Percentiles rank a stretch among this genome's conserved stretches.
Conservation (phyloP, 2,113 vertebrate species). For the Paracanthobrama guichenoti region DNA sequence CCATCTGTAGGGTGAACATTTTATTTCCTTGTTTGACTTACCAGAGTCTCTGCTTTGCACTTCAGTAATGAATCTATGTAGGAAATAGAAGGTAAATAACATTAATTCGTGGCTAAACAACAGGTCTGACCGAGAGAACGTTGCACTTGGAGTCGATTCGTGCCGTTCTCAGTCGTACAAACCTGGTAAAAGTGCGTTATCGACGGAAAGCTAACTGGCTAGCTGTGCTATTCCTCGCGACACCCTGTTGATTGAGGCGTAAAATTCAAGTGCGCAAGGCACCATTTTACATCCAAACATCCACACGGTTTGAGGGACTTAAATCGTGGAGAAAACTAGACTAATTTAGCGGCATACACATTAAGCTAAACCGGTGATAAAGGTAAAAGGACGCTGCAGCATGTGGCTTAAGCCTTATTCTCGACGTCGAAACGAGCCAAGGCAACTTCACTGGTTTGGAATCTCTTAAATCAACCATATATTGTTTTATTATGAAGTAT, state of each 20-base stretch:
- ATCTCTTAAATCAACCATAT: not conserved
- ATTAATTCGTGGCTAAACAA: not conserved
- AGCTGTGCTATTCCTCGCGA: not conserved
- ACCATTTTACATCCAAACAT: constrained; percentile 17
- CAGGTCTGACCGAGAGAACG: not conserved
- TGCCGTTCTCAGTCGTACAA: not conserved
- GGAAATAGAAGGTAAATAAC: not conserved
- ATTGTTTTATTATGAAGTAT: not conserved
- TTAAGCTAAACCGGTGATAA: not conserved
- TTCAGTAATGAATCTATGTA: constrained; percentile 77
- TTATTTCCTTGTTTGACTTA: constrained; percentile 63
- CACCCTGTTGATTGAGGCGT: constrained; percentile 1
- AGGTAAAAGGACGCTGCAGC: not conserved
- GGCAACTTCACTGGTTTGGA: not conserved
- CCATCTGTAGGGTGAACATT: not conserved
- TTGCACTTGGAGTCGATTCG: not conserved
- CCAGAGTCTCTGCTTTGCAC: constrained; percentile 80
- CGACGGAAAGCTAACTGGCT: constrained; percentile 13
- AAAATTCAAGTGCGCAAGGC: not conserved
- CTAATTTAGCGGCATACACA: not conserved
- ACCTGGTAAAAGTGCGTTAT: not conserved
- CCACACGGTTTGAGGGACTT: not conserved
- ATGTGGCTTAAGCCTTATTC: not conserved
- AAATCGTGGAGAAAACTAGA: not conserved
- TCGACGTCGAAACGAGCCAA: constrained; percentile 1